Conservation (phyloP, 2,113 vertebrate genomes). For the Electrona antarctica region DNA sequence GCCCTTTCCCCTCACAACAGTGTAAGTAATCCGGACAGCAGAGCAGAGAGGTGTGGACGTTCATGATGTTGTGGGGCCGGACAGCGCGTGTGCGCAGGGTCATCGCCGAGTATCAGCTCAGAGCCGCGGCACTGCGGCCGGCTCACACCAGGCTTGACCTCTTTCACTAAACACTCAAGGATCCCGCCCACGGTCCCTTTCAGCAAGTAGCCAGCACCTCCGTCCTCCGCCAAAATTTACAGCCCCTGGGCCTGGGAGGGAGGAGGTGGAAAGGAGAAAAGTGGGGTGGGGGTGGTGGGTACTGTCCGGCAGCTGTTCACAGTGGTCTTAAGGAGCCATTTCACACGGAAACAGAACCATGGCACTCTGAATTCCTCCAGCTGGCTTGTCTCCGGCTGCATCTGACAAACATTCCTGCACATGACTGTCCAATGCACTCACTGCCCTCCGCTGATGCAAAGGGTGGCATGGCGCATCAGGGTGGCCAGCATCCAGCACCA, state of each 20-base stretch:
- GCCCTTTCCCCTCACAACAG: slow-evolving; percentile 40
- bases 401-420: slow-evolving; percentile 64
- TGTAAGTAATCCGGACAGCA: slow-evolving; percentile 51
- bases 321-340: slow-evolving; percentile 80
- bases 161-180: slow-evolving; percentile 68
- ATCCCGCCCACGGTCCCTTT: slow-evolving; percentile 74
- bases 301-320: slow-evolving; percentile 83
- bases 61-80: slow-evolving; percentile 23
- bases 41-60: slow-evolving; percentile 30
- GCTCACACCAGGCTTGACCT: slow-evolving; percentile 74
- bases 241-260: slow-evolving; percentile 52
- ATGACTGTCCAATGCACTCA: slow-evolving; percentile 45
- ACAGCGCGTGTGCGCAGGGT: slow-evolving; percentile 55
- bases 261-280: slow-evolving; percentile 18
- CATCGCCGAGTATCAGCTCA: slow-evolving; percentile 58
- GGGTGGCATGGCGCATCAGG: background rate
- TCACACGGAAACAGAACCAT: slow-evolving; percentile 78
- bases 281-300: slow-evolving; percentile 34
- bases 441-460: slow-evolving; percentile 37
- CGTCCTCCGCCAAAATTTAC: slow-evolving; percentile 79
- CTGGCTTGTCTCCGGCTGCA: slow-evolving; percentile 66
- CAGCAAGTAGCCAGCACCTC: slow-evolving; percentile 76
- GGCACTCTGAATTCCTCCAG: slow-evolving; percentile 73
- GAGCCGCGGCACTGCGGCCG: slow-evolving; percentile 53
- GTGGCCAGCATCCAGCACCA: background rate